phyloP scores from a whole-genome alignment of 1,140 invertebrate genomes.

The Colletes gigas region DNA sequence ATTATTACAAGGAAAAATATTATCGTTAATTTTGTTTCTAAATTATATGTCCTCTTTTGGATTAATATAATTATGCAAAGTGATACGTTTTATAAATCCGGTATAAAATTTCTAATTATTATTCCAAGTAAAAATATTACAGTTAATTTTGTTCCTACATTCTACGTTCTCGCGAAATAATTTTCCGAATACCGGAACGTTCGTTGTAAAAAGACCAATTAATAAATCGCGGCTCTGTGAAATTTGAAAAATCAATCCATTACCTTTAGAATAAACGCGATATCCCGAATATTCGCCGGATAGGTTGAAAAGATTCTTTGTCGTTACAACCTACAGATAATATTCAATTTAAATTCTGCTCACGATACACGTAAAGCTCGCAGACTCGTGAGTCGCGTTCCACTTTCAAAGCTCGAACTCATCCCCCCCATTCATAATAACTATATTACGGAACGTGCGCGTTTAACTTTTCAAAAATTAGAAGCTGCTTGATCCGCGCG shows the following conservation, averaged over 20 bases:
- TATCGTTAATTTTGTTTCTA: too few relatives aligned
- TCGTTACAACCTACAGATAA: slow-evolving; percentile 48
- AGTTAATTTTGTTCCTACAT: too few relatives aligned
- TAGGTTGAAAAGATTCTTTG: slow-evolving; percentile 48
- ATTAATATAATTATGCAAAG: too few relatives aligned
- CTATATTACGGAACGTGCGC: slow-evolving; percentile 11
- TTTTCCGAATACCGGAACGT: too few relatives aligned
- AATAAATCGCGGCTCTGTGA: too few relatives aligned
- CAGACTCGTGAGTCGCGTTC: slow-evolving; percentile 37
- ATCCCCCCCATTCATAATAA: slow-evolving; percentile 29
- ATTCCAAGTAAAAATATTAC: too few relatives aligned
- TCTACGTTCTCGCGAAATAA: too few relatives aligned
- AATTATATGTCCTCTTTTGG: too few relatives aligned
- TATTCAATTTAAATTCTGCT: slow-evolving; percentile 64
- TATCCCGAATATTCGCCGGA: slow-evolving; percentile 33
- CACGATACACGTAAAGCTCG: slow-evolving; percentile 58
- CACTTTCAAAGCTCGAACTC: slow-evolving; percentile 27
- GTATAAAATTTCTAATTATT: too few relatives aligned
- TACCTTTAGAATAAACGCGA: not conserved
- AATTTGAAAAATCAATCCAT: not conserved
- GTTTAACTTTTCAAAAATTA: slow-evolving; percentile 44
- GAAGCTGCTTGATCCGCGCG: too few relatives aligned
- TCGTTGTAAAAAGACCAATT: not conserved
- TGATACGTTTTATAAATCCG: too few relatives aligned
- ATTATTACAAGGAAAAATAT: too few relatives aligned